Conservation (phyloP, 2,113 vertebrate genomes). For the Hippocampus barbouri region DNA sequence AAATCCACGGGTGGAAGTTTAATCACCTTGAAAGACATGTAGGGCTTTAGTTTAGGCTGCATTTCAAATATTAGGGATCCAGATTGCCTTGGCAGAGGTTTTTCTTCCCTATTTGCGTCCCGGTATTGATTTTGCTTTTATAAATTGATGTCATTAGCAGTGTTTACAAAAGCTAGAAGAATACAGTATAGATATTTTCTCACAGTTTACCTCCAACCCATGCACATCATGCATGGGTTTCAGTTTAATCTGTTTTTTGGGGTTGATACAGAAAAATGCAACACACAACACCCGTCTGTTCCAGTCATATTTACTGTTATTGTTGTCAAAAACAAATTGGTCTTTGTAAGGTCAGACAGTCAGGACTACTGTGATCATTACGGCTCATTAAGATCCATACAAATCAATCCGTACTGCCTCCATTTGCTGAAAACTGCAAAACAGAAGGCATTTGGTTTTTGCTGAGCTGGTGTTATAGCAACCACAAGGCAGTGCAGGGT, state of each 20-base stretch:
- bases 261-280: not conserved
- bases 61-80: not conserved
- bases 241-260: not conserved
- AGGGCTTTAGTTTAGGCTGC: not conserved
- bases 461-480: conserved; percentile 11
- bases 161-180: not conserved
- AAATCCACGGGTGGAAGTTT: not conserved
- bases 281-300: conserved; percentile 29
- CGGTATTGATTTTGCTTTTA: not conserved
- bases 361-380: conserved; percentile 37
- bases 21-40: not conserved
- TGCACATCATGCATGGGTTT: not conserved
- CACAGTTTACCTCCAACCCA: not conserved
- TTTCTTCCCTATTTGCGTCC: not conserved
- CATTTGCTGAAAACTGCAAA: conserved; percentile 9
- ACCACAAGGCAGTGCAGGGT: conserved; percentile 14
- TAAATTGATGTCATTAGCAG: not conserved
- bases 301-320: conserved; percentile 13
- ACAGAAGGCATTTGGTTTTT: conserved; percentile 6
- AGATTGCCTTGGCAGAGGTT: not conserved
- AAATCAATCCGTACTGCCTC: conserved; percentile 20
- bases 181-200: not conserved
- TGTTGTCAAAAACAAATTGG: conserved; percentile 42
- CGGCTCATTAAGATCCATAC: conserved; percentile 25
- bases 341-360: conserved; percentile 29